Evolutionary conservation across 2,113 vertebrate genomes (phyloP).

Genomic region (Xiphophorus couchianus): DNA sequence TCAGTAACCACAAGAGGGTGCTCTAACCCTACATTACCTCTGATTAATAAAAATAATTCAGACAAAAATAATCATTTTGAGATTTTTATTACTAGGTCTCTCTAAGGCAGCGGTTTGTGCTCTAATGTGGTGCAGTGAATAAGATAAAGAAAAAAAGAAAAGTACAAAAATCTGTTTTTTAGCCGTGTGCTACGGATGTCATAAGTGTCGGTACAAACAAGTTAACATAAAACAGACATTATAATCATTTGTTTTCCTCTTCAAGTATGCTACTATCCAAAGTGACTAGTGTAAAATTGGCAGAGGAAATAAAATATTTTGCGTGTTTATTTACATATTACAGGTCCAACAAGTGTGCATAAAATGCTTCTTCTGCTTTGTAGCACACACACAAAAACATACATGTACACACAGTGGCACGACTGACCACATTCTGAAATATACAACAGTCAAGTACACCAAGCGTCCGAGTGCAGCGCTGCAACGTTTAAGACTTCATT

Average conservation of each 20-base stretch:
- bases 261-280: constrained; percentile 77
- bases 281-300: constrained; percentile 72
- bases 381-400: neutral
- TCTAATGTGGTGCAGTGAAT: constrained; percentile 70
- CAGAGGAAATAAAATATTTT: constrained; percentile 58
- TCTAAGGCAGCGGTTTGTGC: constrained; percentile 77
- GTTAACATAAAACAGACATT: constrained; percentile 61
- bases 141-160: constrained; percentile 52
- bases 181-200: constrained; percentile 69
- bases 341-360: constrained; percentile 50
- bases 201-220: constrained; percentile 61
- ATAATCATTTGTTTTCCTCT: constrained; percentile 70
- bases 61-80: constrained; percentile 19
- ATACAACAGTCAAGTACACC: constrained; percentile 48
- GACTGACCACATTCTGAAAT: constrained; percentile 69
- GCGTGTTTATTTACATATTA: constrained; percentile 67
- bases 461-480: constrained; percentile 39
- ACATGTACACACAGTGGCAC: constrained; percentile 19
- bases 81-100: constrained; percentile 81
- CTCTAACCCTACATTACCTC: neutral
- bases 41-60: neutral
- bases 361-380: neutral
- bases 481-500: constrained; percentile 48
- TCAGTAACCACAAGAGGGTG: neutral
- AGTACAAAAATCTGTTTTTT: constrained; percentile 68